phyloP scores from a whole-genome alignment of 2,113 vertebrate species.

The Alosa alosa region DNA sequence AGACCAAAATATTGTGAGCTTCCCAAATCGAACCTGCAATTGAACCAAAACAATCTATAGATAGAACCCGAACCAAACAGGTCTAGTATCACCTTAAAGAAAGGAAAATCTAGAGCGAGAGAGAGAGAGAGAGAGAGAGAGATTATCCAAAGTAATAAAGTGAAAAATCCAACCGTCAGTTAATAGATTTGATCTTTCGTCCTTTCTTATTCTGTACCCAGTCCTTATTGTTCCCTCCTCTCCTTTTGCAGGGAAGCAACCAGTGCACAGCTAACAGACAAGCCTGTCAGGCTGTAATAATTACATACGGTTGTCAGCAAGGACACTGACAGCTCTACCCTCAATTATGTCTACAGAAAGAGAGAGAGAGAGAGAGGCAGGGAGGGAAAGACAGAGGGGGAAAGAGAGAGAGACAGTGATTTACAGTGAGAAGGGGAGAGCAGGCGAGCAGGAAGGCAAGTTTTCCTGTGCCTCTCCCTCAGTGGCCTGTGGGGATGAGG shows the following conservation, averaged over 20 bases:
- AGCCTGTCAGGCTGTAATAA: constrained; percentile 71
- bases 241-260: constrained; percentile 52
- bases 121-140: constrained; percentile 18
- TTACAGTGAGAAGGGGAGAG: background rate
- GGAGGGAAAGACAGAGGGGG: background rate
- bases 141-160: constrained; percentile 45
- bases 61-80: constrained; percentile 66
- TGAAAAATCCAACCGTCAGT: background rate
- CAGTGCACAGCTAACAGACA: constrained; percentile 61
- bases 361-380: constrained; percentile 44
- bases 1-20: constrained; percentile 72
- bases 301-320: constrained; percentile 67
- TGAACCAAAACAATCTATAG: constrained; percentile 67
- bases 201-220: background rate
- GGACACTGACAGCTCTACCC: constrained; percentile 66
- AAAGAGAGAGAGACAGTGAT: background rate
- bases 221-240: constrained; percentile 28
- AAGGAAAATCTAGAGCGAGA: constrained; percentile 46
- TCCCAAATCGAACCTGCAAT: constrained; percentile 66
- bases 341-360: constrained; percentile 63
- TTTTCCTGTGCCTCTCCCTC: constrained; percentile 9
- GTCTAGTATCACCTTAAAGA: constrained; percentile 50
- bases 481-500: background rate
- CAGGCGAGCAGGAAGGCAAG: background rate
- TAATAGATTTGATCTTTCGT: background rate